Base-by-base conservation (phyloP, 2,797 vertebrate genomes). In the Eremophila alpestris region DNA sequence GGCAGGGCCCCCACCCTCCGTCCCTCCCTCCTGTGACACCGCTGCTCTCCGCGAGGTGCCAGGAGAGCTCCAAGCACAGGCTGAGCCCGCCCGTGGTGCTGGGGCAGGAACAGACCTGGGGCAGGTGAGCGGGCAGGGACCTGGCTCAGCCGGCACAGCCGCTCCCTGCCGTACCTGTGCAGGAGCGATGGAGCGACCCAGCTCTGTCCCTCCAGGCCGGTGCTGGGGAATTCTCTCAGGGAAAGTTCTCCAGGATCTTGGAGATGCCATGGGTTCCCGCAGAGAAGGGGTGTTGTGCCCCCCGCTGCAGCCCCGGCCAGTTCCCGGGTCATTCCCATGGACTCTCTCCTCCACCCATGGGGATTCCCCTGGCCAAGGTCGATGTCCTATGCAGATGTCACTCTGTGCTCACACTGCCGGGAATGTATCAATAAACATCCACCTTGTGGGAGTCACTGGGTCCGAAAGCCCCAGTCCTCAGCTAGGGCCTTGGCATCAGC, bases 31-130 rank as follows among this genome's bases (percentile, higher is more conserved):
- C 92, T 96, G 94, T 86, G 79, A 70, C 76, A 30, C 96, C 90
- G 23, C 85, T 30, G 18, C 90, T 95, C 79, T 90, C 96, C 94
- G 62, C 96, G 88, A 95, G 94, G 96, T 95, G 96, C 96, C 96
- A 96, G 96, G 90, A 91, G 93, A 94, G 96, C 14, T 90, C 94
- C 54, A 60, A 64, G 88, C 94, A 93, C 59, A 1, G 26, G 67
- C 63, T 30, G 65, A 83, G 80, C 75, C 19, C 34, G 27, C 65
- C 80, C 29, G 30, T 24, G 81, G 76, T 19, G 84, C 78, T 10
- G 87, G 9, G 60, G 48, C 62, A 29, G 67, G 48, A 45, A 4
- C 65, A 20, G 15, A 45, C 20, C 69, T 7, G 90, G 52, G 34
- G 32, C 59, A 56, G 70, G 20, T 3, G n/a, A 55, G 45, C 17